Base-by-base conservation (phyloP, 2,888 invertebrate genomes). In the Therioaphis trifolii region DNA sequence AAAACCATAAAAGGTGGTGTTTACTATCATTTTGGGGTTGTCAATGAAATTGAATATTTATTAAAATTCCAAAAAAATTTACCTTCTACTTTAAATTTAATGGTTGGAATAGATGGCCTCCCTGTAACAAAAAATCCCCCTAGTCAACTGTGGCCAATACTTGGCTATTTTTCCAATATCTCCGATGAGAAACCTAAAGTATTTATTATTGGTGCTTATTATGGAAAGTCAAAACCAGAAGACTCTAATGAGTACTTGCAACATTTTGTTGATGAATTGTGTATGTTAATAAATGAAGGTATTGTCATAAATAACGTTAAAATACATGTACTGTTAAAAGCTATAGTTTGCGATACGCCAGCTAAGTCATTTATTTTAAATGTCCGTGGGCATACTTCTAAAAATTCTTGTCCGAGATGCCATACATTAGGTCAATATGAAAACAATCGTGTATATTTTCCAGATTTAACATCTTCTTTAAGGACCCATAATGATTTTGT, bases 341-440 rank as follows among this genome's bases (percentile, higher is more conserved):
- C 72, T 40, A 1, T 82, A 72, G 52, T 84, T 46, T 84, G 72
- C 66, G 84, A 85, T 55, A 27, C 84, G 24, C 85, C 85, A 40
- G 84, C 85, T 0, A 85, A 85, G 43, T 49, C 85, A 1, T 85
- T 63, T 82, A 72, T 84, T 46, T 43, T 85, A 21, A 77, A 71
- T 72, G 29, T 82, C 5, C 80, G 84, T 58, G 84, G 82, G n/a
- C n/a, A n/a, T n/a, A n/a, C n/a, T n/a, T n/a, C n/a, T n/a, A n/a
- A n/a, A n/a, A n/a, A n/a, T n/a, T n/a, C n/a, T n/a, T n/a, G n/a
- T n/a, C n/a, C n/a, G n/a, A n/a, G n/a, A n/a, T n/a, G n/a, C n/a
- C n/a, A n/a, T n/a, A n/a, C n/a, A n/a, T n/a, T n/a, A n/a, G n/a
- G n/a, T n/a, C n/a, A n/a, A n/a, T n/a, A n/a, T n/a, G n/a, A n/a